A percentile compares a stretch with the other conserved stretches of the same genome.
These are phyloP conservation scores for Glomeris maerens DNA, from an alignment of 1,140 invertebrate genomes.

Conservation along the genomic window DNA sequence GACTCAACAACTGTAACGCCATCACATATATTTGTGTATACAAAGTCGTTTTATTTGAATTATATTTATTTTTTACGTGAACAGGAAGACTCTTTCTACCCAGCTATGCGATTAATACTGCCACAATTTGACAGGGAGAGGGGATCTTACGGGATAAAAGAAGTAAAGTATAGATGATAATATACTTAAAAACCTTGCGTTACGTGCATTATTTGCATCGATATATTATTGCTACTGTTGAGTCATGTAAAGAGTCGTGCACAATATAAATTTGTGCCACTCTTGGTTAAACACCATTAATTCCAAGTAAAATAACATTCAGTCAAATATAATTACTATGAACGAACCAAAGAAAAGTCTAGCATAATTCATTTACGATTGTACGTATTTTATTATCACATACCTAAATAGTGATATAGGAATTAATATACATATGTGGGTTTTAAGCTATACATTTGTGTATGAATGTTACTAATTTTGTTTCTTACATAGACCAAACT, in stretches of 20 bases:
- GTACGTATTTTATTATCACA: too few relatives aligned
- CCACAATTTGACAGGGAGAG: constrained; percentile 49
- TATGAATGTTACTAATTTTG: neutral
- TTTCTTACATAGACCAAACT: constrained; percentile 36
- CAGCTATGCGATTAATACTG: constrained; percentile 52
- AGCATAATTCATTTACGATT: too few relatives aligned
- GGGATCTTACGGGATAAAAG: constrained; percentile 48
- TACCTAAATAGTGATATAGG: too few relatives aligned
- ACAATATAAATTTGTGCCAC: too few relatives aligned
- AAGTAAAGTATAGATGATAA: constrained; percentile 20
- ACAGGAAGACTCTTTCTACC: constrained; percentile 42
- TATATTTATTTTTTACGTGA: constrained; percentile 12
- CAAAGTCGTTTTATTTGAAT: neutral
- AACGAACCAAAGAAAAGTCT: too few relatives aligned
- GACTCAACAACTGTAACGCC: constrained; percentile 23
- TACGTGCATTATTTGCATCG: too few relatives aligned
- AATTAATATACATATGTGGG: neutral
- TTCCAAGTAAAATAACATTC: too few relatives aligned
- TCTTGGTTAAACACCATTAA: too few relatives aligned
- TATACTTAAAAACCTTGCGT: neutral
- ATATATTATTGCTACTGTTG: too few relatives aligned
- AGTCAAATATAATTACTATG: too few relatives aligned
- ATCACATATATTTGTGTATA: constrained; percentile 16
- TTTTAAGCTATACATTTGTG: neutral
- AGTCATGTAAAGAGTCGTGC: too few relatives aligned